phyloP scores from a whole-genome alignment of 2,797 vertebrate genomes.

The Periparus ater region DNA sequence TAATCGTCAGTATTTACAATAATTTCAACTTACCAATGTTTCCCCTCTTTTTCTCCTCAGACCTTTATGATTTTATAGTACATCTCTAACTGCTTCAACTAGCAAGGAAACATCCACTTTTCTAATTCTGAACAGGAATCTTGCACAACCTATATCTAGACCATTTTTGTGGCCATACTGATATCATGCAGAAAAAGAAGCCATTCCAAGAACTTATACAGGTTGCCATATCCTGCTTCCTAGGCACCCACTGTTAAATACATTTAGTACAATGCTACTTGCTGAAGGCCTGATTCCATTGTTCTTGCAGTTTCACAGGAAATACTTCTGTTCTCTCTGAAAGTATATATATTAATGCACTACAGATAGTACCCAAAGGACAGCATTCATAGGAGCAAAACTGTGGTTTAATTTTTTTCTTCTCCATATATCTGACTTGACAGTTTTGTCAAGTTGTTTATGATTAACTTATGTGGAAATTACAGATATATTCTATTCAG shows the following conservation, averaged over 20 bases:
- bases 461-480: neutral
- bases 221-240: neutral
- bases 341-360: neutral
- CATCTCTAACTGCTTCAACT: neutral
- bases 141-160: neutral
- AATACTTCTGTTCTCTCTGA: neutral
- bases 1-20: neutral
- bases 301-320: neutral
- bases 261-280: neutral
- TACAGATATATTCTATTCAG: neutral
- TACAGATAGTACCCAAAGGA: neutral
- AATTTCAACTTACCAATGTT: neutral
- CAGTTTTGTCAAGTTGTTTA: neutral
- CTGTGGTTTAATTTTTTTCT: neutral
- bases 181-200: neutral
- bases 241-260: neutral
- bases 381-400: neutral
- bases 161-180: fast-evolving
- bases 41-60: neutral
- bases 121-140: neutral
- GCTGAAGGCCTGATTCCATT: neutral
- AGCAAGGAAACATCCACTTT: neutral
- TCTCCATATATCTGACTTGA: neutral
- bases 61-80: neutral
- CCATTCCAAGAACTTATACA: neutral